Conservation (phyloP, 2,888 invertebrate genomes). For the Piscicola geometra region DNA sequence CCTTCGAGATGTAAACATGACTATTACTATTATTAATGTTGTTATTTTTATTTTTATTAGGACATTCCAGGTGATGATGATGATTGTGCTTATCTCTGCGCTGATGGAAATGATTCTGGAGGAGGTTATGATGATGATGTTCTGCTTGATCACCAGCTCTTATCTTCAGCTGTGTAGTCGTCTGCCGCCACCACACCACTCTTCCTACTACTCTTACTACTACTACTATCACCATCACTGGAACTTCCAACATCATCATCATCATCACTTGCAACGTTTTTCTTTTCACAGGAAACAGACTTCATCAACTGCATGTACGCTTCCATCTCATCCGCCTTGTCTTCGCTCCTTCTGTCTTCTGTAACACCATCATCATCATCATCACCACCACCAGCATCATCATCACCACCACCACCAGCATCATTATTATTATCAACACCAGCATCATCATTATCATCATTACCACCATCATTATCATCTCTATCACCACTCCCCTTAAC, state of each 20-base stretch:
- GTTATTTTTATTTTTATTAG: too few relatives aligned
- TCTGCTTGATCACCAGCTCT: background rate
- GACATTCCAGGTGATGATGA: too few relatives aligned
- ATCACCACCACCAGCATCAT: too few relatives aligned
- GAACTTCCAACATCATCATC: background rate
- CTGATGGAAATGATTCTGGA: too few relatives aligned
- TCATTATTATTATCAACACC: background rate
- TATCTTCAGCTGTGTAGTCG: background rate
- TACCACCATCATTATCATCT: too few relatives aligned
- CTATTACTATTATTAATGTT: too few relatives aligned
- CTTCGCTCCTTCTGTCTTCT: background rate
- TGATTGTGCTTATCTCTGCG: too few relatives aligned
- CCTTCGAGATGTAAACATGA: too few relatives aligned
- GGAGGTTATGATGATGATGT: too few relatives aligned
- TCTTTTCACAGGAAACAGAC: background rate
- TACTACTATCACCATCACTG: background rate
- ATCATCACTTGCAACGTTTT: background rate
- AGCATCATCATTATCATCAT: too few relatives aligned
- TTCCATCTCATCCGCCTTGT: conserved; percentile 12
- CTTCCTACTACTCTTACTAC: background rate
- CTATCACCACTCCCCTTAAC: too few relatives aligned
- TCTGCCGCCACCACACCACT: background rate
- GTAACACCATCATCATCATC: background rate
- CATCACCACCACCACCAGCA: too few relatives aligned
- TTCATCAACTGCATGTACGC: conserved; percentile 26